phyloP scores from a whole-genome alignment of 1,140 invertebrate genomes.

The Panulirus ornatus region DNA sequence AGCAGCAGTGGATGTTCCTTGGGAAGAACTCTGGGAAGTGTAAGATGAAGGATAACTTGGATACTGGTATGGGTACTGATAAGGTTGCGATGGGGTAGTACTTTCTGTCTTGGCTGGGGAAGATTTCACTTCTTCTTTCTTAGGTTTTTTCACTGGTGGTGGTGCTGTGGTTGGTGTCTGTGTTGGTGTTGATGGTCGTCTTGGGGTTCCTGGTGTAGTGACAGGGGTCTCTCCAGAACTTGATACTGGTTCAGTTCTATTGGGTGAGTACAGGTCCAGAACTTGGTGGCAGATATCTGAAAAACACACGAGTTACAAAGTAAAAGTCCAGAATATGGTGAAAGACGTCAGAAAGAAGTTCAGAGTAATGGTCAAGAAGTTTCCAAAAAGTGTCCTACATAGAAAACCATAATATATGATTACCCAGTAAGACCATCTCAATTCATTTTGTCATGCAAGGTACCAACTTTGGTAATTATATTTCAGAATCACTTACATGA shows the following conservation, averaged over 20 bases:
- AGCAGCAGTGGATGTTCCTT: conserved; percentile 3
- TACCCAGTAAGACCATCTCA: no score
- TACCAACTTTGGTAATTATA: no score
- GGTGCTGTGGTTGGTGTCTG: conserved; percentile 22
- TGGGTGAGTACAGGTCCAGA: conserved; percentile 88
- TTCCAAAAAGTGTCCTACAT: no score
- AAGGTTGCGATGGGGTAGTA: neutral
- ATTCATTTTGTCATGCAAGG: no score
- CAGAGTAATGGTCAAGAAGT: no score
- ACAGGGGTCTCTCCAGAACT: conserved; percentile 37
- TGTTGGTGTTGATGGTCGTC: conserved; percentile 46
- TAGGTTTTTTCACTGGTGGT: conserved; percentile 62
- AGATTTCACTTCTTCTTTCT: conserved; percentile 69
- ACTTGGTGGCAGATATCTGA: conserved; percentile 98
- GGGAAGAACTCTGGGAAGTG: conserved; percentile 18
- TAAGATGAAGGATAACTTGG: conserved; percentile 30
- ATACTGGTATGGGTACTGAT: conserved; percentile 55
- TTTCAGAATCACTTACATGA: no score
- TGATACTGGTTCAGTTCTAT: conserved; percentile 77
- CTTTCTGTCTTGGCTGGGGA: conserved; percentile 40
- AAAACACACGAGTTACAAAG: no score
- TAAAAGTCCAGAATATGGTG: neutral
- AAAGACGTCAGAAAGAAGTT: no score
- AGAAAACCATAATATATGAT: no score
- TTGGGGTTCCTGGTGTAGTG: conserved; percentile 5